These are phyloP conservation scores for Drosophila lacicola DNA, from an alignment of 2,888 invertebrate species.

Conservation along the genomic window DNA sequence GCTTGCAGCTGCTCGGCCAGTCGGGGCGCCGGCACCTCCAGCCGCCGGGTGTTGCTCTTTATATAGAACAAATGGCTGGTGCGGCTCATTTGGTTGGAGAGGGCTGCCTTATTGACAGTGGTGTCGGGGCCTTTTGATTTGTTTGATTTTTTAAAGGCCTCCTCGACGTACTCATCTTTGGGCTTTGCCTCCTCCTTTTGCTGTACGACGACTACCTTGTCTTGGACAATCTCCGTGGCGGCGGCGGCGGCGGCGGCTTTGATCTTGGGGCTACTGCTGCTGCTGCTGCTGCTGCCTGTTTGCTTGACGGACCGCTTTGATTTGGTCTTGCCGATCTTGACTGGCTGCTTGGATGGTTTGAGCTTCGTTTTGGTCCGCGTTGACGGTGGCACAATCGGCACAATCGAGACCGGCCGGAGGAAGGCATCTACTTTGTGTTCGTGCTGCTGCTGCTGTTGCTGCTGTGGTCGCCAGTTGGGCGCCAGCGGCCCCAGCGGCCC, in stretches of 20 bases:
- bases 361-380: neutral
- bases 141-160: neutral
- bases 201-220: neutral
- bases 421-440: slow-evolving; percentile 1
- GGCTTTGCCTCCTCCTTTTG: neutral
- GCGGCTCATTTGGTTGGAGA: slow-evolving; percentile 20
- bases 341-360: neutral
- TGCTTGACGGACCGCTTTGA: neutral
- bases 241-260: neutral
- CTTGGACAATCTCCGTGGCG: neutral
- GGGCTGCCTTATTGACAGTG: neutral
- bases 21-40: neutral
- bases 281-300: neutral
- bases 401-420: neutral
- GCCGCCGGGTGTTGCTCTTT: neutral
- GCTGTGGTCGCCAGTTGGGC: slow-evolving; percentile 40
- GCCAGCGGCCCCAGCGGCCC: slow-evolving; percentile 49
- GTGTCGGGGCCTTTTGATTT: no score
- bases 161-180: neutral
- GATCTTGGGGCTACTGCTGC: neutral
- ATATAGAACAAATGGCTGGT: slow-evolving; percentile 22
- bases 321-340: neutral
- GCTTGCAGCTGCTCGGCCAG: neutral
- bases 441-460: slow-evolving; percentile 41
- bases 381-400: no score